A percentile compares a stretch with the other conserved stretches of the same genome.
Conservation (phyloP, 2,888 invertebrate species). For the Melanchra persicariae region DNA sequence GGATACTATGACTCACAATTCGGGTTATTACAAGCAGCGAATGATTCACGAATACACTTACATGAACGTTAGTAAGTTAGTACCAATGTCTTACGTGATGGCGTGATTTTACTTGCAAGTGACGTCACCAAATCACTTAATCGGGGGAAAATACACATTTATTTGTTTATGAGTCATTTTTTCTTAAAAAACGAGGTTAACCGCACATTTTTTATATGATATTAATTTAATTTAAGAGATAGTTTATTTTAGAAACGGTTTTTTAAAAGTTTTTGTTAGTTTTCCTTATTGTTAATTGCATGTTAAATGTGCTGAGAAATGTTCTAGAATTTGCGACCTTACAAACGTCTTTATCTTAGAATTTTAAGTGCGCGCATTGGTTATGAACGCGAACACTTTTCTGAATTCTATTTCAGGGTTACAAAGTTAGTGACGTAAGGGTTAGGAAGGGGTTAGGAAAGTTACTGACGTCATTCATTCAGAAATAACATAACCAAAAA, state of each 20-base stretch:
- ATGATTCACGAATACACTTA: slow-evolving; percentile 53
- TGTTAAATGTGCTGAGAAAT: slow-evolving; percentile 9
- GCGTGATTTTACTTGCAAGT: slow-evolving; percentile 14
- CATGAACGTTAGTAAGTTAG: slow-evolving; percentile 13
- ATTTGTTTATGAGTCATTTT: slow-evolving; percentile 26
- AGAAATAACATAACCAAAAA: background rate
- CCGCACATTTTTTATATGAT: slow-evolving; percentile 25
- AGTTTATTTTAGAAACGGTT: slow-evolving; percentile 28
- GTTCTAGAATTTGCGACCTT: slow-evolving; percentile 7
- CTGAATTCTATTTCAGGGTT: slow-evolving; percentile 19
- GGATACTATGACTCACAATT: slow-evolving; percentile 51
- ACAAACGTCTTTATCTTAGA: slow-evolving; percentile 8
- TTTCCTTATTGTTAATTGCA: slow-evolving; percentile 49
- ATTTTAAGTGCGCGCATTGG: slow-evolving; percentile 12
- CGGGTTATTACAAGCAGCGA: slow-evolving; percentile 52
- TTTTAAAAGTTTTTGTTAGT: slow-evolving; percentile 2
- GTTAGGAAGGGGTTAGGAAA: slow-evolving; percentile 21
- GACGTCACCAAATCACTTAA: slow-evolving; percentile 37
- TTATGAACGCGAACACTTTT: slow-evolving; percentile 32
- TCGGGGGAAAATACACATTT: slow-evolving; percentile 16
- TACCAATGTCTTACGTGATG: slow-evolving; percentile 14
- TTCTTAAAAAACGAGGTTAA: slow-evolving; percentile 16
- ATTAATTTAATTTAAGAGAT: slow-evolving; percentile 24
- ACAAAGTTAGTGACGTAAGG: slow-evolving; percentile 19
- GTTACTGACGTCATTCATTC: slow-evolving; percentile 24